phyloP scores from a whole-genome alignment of 2,888 invertebrate species.

The Atrina japonica region DNA sequence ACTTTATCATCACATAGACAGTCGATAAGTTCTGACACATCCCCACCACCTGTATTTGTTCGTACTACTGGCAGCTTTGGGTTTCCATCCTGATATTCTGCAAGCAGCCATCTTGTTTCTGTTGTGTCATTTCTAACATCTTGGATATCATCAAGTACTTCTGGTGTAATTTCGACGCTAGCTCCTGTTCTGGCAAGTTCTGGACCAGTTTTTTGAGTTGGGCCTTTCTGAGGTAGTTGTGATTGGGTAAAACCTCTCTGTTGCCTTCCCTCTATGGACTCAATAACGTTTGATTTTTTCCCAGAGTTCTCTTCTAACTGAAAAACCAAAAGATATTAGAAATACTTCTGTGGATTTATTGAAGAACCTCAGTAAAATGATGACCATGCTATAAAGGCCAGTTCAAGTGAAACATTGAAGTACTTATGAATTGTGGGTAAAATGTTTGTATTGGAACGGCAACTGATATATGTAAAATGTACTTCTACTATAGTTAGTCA shows the following conservation, averaged over 20 bases:
- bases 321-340: too few relatives aligned
- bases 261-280: conserved; percentile 66
- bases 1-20: conserved; percentile 65
- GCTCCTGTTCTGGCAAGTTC: conserved; percentile 68
- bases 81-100: conserved; percentile 65
- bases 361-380: too few relatives aligned
- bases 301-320: conserved; percentile 77
- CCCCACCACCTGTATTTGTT: conserved; percentile 67
- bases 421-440: too few relatives aligned
- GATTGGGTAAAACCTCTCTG: conserved; percentile 76
- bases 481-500: too few relatives aligned
- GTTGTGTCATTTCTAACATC: conserved; percentile 66
- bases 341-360: too few relatives aligned
- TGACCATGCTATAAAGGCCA: too few relatives aligned
- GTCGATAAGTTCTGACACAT: conserved; percentile 64
- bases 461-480: too few relatives aligned
- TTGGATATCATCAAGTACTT: conserved; percentile 58
- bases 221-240: conserved; percentile 66
- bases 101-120: conserved; percentile 66
- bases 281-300: conserved; percentile 75
- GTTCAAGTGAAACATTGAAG: too few relatives aligned
- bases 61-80: conserved; percentile 66
- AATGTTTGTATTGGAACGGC: too few relatives aligned
- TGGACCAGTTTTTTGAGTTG: conserved; percentile 61
- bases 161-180: conserved; percentile 58